Conservation (phyloP, 1,140 invertebrate species). For the Bemisia tabaci region DNA sequence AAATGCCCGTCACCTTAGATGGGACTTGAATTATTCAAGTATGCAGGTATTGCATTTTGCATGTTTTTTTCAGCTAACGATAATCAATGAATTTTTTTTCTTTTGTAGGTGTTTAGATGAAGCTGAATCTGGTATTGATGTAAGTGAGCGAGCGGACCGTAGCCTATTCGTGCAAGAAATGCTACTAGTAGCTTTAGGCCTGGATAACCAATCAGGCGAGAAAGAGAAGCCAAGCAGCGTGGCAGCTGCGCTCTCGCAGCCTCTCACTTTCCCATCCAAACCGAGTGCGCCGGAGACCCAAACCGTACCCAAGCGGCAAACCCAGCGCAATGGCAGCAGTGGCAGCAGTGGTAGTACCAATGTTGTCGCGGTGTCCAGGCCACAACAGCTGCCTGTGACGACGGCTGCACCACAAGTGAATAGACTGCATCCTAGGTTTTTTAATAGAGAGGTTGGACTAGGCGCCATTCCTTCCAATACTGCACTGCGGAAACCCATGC, state of each 20-base stretch:
- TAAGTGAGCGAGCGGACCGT: constrained; percentile 45
- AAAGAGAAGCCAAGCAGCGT: not conserved
- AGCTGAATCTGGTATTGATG: constrained; percentile 37
- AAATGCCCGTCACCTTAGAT: no score
- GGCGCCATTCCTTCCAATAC: not conserved
- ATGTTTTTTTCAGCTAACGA: no score
- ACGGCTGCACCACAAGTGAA: not conserved
- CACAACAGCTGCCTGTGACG: not conserved
- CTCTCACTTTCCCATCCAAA: not conserved
- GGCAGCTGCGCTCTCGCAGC: not conserved
- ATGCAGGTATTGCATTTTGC: no score
- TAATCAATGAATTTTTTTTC: no score
- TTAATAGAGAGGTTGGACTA: not conserved
- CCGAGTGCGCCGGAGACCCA: not conserved
- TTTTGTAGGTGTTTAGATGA: constrained; percentile 32
- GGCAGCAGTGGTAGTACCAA: not conserved
- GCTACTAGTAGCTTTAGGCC: constrained; percentile 40
- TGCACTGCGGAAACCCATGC: not conserved
- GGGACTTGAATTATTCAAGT: no score
- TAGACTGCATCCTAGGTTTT: not conserved
- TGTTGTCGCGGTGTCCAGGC: not conserved
- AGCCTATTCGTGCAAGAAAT: constrained; percentile 56
- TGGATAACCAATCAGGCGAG: not conserved
- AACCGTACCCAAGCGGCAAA: not conserved
- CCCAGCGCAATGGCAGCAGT: not conserved